These are phyloP conservation scores for Eubasilissa regina DNA, from an alignment of 1,140 invertebrate species.

Conservation along the genomic window DNA sequence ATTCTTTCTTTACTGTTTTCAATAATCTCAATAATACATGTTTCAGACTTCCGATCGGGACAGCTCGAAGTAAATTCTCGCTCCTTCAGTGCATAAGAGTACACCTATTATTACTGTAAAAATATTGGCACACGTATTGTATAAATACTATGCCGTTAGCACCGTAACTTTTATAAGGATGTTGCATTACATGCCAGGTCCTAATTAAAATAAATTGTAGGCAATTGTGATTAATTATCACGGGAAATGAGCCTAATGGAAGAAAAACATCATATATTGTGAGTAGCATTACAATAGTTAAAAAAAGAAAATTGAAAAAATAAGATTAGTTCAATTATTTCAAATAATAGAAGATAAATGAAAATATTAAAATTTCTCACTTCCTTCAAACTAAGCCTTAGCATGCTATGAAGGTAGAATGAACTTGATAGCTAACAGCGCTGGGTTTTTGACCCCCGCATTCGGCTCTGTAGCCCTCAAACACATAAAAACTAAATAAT, in stretches of 20 bases:
- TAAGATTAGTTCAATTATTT: too few relatives aligned
- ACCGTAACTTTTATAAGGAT: conserved; percentile 18
- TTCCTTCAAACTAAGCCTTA: too few relatives aligned
- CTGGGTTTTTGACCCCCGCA: too few relatives aligned
- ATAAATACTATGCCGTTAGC: conserved; percentile 37
- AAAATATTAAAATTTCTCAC: too few relatives aligned
- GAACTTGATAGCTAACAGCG: too few relatives aligned
- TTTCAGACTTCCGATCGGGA: conserved; percentile 23
- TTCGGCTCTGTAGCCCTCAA: too few relatives aligned
- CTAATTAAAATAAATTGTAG: conserved; percentile 6
- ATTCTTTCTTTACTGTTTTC: too few relatives aligned
- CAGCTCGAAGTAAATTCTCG: neutral
- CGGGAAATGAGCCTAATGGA: too few relatives aligned
- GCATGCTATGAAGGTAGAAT: too few relatives aligned
- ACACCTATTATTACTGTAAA: conserved; percentile 20
- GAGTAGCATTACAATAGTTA: neutral
- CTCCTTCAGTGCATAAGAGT: conserved; percentile 13
- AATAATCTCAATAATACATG: conserved; percentile 6
- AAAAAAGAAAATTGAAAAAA: neutral
- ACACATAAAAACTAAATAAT: too few relatives aligned
- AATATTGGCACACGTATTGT: conserved; percentile 22
- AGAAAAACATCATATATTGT: too few relatives aligned
- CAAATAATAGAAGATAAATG: too few relatives aligned
- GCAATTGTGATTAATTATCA: neutral
- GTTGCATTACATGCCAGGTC: conserved; percentile 17